Evolutionary conservation across 2,888 invertebrate species (phyloP).

Genomic region (Toxonevra muliebris): DNA sequence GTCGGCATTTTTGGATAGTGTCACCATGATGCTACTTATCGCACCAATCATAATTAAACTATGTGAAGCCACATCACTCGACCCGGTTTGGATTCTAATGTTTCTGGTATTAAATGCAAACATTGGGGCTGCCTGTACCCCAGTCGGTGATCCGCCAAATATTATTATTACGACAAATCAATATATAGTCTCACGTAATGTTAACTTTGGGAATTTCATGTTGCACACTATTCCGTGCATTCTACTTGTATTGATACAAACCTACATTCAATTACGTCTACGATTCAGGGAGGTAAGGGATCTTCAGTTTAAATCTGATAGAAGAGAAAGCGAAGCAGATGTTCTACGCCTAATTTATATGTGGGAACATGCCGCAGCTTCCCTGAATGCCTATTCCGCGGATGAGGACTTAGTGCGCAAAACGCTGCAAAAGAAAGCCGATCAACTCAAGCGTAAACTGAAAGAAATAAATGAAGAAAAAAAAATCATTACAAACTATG

Average conservation of each 20-base stretch:
- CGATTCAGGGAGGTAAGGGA: conserved; percentile 75
- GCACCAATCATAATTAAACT: conserved; percentile 81
- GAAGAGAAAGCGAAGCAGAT: conserved; percentile 69
- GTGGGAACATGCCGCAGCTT: conserved; percentile 79
- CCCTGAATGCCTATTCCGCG: conserved; percentile 78
- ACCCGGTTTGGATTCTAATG: conserved; percentile 85
- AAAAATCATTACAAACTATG: conserved; percentile 69
- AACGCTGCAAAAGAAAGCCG: conserved; percentile 77
- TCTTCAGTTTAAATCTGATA: conserved; percentile 75
- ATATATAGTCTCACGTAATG: conserved; percentile 64
- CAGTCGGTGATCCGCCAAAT: conserved; percentile 87
- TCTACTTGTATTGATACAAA: conserved; percentile 71
- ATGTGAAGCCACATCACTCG: conserved; percentile 86
- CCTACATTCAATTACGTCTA: conserved; percentile 74
- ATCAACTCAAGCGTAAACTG: conserved; percentile 70
- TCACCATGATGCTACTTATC: conserved; percentile 78
- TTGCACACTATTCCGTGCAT: conserved; percentile 84
- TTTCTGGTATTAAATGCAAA: conserved; percentile 88
- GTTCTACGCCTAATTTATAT: conserved; percentile 80
- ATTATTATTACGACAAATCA: conserved; percentile 59
- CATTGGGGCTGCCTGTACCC: conserved; percentile 88
- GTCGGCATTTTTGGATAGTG: conserved; percentile 80
- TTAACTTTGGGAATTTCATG: conserved; percentile 81
- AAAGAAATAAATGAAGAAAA: conserved; percentile 64
- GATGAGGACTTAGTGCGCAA: conserved; percentile 82